Evolutionary conservation across 2,113 vertebrate species (phyloP).

Genomic region (Mus spicilegus): DNA sequence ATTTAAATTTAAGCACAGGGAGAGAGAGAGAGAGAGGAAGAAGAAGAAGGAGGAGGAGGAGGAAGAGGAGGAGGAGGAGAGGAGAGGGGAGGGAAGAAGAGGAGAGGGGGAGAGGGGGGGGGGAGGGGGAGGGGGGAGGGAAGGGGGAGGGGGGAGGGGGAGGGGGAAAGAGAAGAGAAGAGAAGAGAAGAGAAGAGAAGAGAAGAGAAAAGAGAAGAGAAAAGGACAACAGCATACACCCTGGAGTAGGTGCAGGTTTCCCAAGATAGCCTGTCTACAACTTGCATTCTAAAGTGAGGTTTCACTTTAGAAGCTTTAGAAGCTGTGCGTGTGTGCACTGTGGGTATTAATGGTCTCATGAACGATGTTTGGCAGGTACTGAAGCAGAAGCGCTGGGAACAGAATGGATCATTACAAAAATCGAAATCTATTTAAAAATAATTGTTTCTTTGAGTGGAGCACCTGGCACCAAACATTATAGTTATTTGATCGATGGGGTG

Average conservation of each 20-base stretch:
- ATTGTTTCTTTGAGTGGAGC: conserved; percentile 57
- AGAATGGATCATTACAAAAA: conserved; percentile 39
- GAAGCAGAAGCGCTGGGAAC: background rate
- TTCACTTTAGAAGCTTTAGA: background rate
- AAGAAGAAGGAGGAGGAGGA: too few species aligned
- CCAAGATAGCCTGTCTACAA: background rate
- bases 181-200: too few species aligned
- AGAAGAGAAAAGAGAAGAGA: too few species aligned
- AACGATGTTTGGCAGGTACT: background rate
- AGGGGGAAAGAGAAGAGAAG: too few species aligned
- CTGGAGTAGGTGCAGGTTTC: background rate
- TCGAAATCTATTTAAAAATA: conserved; percentile 69
- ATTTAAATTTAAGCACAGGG: background rate
- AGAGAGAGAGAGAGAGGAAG: background rate
- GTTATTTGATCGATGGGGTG: conserved; percentile 57
- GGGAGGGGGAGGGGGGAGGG: too few species aligned
- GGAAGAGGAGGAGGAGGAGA: too few species aligned
- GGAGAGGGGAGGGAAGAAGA: too few species aligned
- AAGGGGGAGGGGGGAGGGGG: too few species aligned
- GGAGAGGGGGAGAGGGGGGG: too few species aligned
- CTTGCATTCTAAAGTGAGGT: background rate
- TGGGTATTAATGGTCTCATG: background rate
- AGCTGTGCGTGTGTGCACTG: too few species aligned
- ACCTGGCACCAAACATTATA: conserved; percentile 56
- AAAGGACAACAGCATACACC: background rate